Conservation (phyloP, 2,888 invertebrate genomes). For the Sinodicranocentrus sp. region DNA sequence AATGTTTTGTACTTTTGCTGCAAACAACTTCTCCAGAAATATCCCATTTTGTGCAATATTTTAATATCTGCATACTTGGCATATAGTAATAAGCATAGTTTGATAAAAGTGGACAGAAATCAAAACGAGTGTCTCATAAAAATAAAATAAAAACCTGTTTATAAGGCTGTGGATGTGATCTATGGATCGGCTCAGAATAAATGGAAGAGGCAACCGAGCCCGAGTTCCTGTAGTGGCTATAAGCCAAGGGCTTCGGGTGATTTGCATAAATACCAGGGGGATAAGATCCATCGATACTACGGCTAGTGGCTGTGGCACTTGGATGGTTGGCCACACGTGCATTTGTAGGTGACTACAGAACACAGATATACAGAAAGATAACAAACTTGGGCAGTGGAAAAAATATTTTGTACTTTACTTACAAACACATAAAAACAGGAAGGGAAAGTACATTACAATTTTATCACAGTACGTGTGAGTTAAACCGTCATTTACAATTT, state of each 20-base stretch:
- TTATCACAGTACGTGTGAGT: too few species aligned
- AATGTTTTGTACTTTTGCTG: too few species aligned
- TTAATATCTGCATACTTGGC: too few species aligned
- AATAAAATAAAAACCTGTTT: slow-evolving; percentile 66
- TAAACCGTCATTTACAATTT: too few species aligned
- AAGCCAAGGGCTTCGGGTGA: slow-evolving; percentile 62
- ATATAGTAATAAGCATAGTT: not conserved
- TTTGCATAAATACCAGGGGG: slow-evolving; percentile 58
- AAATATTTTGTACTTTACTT: too few species aligned
- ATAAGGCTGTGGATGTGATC: slow-evolving; percentile 69
- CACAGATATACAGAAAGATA: slow-evolving; percentile 13
- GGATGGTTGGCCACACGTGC: slow-evolving; percentile 61
- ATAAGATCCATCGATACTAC: slow-evolving; percentile 61
- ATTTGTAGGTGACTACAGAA: slow-evolving; percentile 60
- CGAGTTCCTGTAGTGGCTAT: slow-evolving; percentile 65
- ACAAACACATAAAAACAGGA: too few species aligned
- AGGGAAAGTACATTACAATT: too few species aligned
- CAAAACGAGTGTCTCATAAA: not conserved
- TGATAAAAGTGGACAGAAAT: slow-evolving; percentile 2
- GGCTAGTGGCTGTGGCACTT: slow-evolving; percentile 47
- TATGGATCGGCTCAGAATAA: slow-evolving; percentile 72
- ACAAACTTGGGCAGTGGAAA: too few species aligned
- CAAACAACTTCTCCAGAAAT: too few species aligned
- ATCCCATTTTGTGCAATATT: not conserved
- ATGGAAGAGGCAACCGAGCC: slow-evolving; percentile 70